phyloP scores from a whole-genome alignment of 1,140 invertebrate species.

The Carposina sasakii region DNA sequence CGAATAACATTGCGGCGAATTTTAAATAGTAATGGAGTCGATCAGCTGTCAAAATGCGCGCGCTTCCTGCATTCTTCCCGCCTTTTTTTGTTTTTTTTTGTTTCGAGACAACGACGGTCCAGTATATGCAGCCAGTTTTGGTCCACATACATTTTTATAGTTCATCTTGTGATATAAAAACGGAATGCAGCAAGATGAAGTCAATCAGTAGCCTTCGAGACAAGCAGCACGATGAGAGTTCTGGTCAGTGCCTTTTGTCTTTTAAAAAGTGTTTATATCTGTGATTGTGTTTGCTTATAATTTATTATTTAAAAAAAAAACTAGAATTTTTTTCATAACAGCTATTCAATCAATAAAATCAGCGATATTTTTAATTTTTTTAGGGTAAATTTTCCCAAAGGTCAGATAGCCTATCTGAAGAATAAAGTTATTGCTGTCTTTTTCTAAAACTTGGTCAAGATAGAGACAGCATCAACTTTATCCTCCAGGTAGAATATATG shows the following conservation, averaged over 20 bases:
- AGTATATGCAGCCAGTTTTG: constrained; percentile 28
- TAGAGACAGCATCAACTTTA: no score
- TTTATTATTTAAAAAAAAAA: no score
- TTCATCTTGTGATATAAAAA: constrained; percentile 48
- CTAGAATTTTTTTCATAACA: no score
- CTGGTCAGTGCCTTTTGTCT: constrained; percentile 65
- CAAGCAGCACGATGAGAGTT: constrained; percentile 56
- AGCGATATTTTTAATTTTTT: no score
- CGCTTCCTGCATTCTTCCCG: constrained; percentile 59
- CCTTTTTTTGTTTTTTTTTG: constrained; percentile 42
- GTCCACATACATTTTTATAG: constrained; percentile 8
- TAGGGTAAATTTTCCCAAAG: no score
- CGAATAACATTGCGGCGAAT: constrained; percentile 18
- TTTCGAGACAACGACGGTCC: constrained; percentile 33
- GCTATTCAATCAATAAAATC: no score
- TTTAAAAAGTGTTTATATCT: no score
- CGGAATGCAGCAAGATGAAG: constrained; percentile 29
- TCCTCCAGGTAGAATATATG: no score
- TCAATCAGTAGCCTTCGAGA: constrained; percentile 57
- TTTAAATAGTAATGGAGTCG: constrained; percentile 32
- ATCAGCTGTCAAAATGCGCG: constrained; percentile 41
- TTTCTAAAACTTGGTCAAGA: no score
- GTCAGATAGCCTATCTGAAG: no score
- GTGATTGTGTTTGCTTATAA: no score
- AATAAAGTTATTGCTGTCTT: no score